A percentile compares a stretch with the other conserved stretches of the same genome.
Evolutionary conservation across 2,113 vertebrate genomes (phyloP).

Genomic region (Hippocampus abdominalis): DNA sequence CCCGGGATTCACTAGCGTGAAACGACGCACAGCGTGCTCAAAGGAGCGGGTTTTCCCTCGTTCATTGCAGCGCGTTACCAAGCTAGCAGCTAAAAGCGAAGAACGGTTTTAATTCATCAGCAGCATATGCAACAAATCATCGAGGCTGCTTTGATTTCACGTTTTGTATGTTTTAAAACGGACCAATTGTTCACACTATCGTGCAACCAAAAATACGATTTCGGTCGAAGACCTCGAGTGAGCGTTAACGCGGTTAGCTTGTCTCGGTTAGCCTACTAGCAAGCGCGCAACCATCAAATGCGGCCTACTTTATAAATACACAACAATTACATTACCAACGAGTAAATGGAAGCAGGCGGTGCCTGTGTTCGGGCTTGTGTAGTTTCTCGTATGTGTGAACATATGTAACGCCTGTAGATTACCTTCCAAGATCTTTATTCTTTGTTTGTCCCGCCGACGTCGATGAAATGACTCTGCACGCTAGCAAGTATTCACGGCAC

Average conservation of each 20-base stretch:
- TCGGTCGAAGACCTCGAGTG: not conserved
- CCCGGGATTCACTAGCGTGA: too few relatives aligned
- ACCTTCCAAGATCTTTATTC: slow-evolving; percentile 32
- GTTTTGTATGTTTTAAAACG: not conserved
- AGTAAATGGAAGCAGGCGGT: not conserved
- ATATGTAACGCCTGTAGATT: not conserved
- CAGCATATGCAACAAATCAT: not conserved
- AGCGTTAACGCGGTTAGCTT: not conserved
- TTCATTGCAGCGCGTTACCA: slow-evolving; percentile 28
- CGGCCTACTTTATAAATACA: slow-evolving; percentile 1
- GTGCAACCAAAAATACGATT: too few relatives aligned
- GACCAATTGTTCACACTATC: not conserved
- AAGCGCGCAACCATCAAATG: not conserved
- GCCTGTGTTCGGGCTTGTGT: not conserved
- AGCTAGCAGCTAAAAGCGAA: slow-evolving; percentile 16
- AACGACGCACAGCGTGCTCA: slow-evolving; percentile 15
- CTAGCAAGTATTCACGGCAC: not conserved
- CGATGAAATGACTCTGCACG: not conserved
- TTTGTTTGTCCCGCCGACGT: not conserved
- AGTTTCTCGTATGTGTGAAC: too few relatives aligned
- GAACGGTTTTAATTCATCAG: not conserved
- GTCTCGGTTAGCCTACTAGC: not conserved
- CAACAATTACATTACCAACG: too few relatives aligned
- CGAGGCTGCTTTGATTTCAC: rapidly evolving
- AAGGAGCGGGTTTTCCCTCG: slow-evolving; percentile 13